phyloP scores from a whole-genome alignment of 2,797 vertebrate genomes.

The Helarctos malayanus region DNA sequence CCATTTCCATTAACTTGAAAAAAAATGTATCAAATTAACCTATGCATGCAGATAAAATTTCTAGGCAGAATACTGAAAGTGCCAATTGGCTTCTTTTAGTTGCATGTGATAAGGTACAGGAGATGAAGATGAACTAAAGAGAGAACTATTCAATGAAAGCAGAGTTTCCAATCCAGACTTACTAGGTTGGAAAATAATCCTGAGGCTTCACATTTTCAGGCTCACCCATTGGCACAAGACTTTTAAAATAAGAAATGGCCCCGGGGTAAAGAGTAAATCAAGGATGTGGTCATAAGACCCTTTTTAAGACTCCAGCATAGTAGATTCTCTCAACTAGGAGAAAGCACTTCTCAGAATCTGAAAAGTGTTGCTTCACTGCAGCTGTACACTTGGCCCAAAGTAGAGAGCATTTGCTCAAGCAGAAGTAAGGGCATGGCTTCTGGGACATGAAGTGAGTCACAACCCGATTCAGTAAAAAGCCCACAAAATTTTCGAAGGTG shows the following conservation, averaged over 20 bases:
- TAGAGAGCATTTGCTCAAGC: background rate
- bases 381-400: background rate
- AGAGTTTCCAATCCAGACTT: slow-evolving; percentile 15
- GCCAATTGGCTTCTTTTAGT: slow-evolving; percentile 42
- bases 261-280: background rate
- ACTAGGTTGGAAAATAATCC: slow-evolving; percentile 39
- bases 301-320: background rate
- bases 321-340: background rate
- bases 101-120: background rate
- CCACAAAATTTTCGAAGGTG: background rate
- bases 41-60: background rate
- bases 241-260: slow-evolving; percentile 41
- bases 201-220: background rate
- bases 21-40: background rate
- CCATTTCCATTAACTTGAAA: background rate
- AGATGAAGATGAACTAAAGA: slow-evolving; percentile 59
- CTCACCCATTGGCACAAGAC: slow-evolving; percentile 26
- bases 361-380: background rate
- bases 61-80: background rate
- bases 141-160: background rate
- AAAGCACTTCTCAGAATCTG: background rate
- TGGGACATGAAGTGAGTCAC: background rate
- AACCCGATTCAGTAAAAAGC: background rate
- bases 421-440: background rate
- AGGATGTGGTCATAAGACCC: background rate